A percentile compares a stretch with the other conserved stretches of the same genome.
Evolutionary conservation across 2,797 vertebrate genomes (phyloP).

Genomic region (Perdix hodgsoniae): DNA sequence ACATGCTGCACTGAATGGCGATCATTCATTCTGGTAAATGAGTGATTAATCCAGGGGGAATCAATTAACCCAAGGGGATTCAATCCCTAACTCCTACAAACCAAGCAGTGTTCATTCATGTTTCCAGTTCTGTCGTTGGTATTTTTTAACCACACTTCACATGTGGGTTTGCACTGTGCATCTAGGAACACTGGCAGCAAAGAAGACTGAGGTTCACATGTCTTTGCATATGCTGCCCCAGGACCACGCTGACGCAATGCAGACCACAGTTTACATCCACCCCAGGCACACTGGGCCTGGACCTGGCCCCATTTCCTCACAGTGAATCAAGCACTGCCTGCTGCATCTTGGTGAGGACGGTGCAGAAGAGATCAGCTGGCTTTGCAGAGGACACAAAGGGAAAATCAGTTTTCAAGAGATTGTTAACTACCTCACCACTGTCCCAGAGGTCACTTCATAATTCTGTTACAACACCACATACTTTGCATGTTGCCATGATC

Average conservation of each 20-base stretch:
- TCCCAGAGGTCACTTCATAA: neutral
- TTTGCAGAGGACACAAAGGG: neutral
- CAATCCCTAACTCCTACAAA: neutral
- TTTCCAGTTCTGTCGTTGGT: neutral
- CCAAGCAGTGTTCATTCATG: neutral
- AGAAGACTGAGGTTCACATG: neutral
- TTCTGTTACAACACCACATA: neutral
- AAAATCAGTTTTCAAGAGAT: neutral
- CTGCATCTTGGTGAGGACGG: fast-evolving
- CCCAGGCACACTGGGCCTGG: neutral
- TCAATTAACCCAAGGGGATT: neutral
- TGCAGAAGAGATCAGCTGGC: neutral
- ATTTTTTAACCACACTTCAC: neutral
- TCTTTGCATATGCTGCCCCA: neutral
- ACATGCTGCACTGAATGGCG: neutral
- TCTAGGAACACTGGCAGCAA: neutral
- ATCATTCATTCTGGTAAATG: constrained; percentile 12
- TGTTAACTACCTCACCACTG: neutral
- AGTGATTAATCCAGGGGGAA: neutral
- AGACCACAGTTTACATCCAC: no score
- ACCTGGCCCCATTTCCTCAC: fast-evolving
- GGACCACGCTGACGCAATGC: fast-evolving
- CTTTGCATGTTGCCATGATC: neutral
- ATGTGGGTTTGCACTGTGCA: neutral
- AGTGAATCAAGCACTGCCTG: neutral